A percentile compares a stretch with the other conserved stretches of the same genome.
Conservation (phyloP, 2,888 invertebrate species). For the Drosophila merina region DNA sequence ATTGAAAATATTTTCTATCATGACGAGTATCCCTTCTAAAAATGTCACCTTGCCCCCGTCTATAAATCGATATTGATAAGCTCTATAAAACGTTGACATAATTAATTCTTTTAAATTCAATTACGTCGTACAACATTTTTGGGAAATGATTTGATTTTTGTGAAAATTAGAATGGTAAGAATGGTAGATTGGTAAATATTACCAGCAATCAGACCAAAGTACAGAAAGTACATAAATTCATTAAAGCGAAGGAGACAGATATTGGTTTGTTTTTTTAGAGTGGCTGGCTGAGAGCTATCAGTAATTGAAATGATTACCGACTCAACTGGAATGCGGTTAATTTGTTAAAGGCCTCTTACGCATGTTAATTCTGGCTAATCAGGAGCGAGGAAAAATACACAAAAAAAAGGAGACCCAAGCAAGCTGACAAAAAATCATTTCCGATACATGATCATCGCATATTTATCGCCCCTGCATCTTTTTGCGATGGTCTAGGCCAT, state of each 20-base stretch:
- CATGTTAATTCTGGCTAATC: conserved; percentile 51
- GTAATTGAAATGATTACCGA: conserved; percentile 56
- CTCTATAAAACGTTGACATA: conserved; percentile 43
- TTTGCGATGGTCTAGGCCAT: conserved; percentile 36
- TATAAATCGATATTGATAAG: conserved; percentile 19
- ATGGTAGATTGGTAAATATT: conserved; percentile 47
- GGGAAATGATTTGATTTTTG: conserved; percentile 51
- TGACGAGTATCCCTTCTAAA: background rate
- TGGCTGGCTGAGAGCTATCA: conserved; percentile 46
- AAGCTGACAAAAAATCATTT: conserved; percentile 41
- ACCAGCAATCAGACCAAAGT: conserved; percentile 9
- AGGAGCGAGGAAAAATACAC: conserved; percentile 5
- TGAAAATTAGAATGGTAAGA: conserved; percentile 76
- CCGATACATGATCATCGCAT: conserved; percentile 77
- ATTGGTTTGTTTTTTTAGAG: background rate
- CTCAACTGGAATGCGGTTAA: conserved; percentile 49
- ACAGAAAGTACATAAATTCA: conserved; percentile 63
- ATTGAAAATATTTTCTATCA: background rate
- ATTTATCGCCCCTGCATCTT: conserved; percentile 75
- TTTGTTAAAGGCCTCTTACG: conserved; percentile 48
- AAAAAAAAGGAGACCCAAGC: background rate
- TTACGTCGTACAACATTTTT: conserved; percentile 56
- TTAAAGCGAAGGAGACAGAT: conserved; percentile 43
- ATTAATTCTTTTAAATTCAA: conserved; percentile 72
- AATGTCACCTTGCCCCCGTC: background rate